Base-by-base conservation (phyloP, 2,888 invertebrate species). In the Parelbella ahira region DNA sequence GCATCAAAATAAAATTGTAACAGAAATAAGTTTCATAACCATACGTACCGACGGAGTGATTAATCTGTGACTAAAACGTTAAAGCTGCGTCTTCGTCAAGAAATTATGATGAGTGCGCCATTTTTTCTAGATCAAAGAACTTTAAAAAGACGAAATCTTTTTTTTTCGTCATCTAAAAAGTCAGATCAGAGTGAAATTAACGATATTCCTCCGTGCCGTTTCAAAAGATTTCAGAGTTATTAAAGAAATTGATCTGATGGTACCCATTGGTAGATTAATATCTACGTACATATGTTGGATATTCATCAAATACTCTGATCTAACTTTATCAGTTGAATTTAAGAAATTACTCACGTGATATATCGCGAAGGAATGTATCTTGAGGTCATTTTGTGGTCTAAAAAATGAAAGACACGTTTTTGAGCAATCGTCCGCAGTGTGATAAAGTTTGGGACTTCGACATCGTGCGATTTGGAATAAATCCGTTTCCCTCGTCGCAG, bases 61-160 rank as follows among this genome's bases (percentile, higher is more conserved):
- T 25, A 33, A 20, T 41, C 20, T 33, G 33, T 33, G 19, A 20
- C 12, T 25, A 9, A 32, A 32, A 25, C 18, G 11, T 9, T 25
- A 32, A 19, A 25, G 13, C 19, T 10, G n/a, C 10, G 32, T 13
- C 32, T 32, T 41, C 33, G 27, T 27, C 19, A 33, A 18, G 13
- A 33, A n/a, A 12, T 12, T 21, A 20, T 33, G 33, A 20, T 27
- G 41, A 33, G 7, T 20, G 15, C n/a, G 27, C 13, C 33, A 33
- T 33, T 41, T 33, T 41, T 25, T 19, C 27, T 10, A 33, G 27
- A 33, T 41, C 33, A 33, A 33, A 33, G 33, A 41, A 27, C 27
- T 33, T 27, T 21, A 29, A 30, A 39, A 37, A 21, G 20, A 32
- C 33, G 20, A 27, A 32, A 41, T 41, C 27, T 33, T 41, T 37